These are phyloP conservation scores for Aelia acuminata DNA, from an alignment of 2,888 invertebrate genomes.

Conservation along the genomic window DNA sequence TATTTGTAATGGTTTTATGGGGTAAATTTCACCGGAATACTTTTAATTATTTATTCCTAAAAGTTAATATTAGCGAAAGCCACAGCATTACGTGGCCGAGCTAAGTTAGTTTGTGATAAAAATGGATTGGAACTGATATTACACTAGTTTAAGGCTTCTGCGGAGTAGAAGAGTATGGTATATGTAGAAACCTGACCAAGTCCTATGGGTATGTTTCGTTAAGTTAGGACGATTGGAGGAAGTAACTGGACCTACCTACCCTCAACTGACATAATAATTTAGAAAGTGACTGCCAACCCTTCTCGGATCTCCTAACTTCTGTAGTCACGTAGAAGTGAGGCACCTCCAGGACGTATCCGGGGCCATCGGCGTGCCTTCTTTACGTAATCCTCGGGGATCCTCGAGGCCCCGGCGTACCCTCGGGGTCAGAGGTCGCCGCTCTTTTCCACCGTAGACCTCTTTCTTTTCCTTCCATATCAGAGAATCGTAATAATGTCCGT, in stretches of 20 bases:
- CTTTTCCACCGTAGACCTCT: neutral
- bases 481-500: constrained; percentile 10
- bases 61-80: too few species aligned
- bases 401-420: neutral
- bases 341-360: neutral
- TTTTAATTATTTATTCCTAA: too few species aligned
- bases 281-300: neutral
- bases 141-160: too few species aligned
- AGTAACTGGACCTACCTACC: neutral
- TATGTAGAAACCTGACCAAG: too few species aligned
- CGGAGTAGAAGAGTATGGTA: too few species aligned
- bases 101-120: too few species aligned
- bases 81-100: too few species aligned
- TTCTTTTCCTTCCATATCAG: neutral
- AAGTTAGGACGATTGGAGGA: neutral
- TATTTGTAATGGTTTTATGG: too few species aligned
- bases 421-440: neutral
- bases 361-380: neutral
- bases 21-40: too few species aligned
- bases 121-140: too few species aligned
- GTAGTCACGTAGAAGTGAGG: neutral
- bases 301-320: neutral
- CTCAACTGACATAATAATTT: constrained; percentile 27
- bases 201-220: too few species aligned
- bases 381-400: neutral